Evolutionary conservation across 2,113 vertebrate genomes (phyloP).

Genomic region (Odontesthes bonariensis): DNA sequence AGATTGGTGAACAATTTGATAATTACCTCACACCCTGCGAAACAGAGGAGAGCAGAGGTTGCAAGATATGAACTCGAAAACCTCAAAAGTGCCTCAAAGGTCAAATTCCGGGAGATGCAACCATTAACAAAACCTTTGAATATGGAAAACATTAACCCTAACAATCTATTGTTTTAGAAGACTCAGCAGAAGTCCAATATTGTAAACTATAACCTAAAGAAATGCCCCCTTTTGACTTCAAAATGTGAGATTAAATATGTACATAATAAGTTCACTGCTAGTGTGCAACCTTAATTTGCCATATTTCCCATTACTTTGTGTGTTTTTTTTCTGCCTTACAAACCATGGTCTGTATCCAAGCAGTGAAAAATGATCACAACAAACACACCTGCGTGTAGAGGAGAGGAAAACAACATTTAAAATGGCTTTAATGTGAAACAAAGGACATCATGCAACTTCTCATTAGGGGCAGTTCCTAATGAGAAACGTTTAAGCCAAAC

Average conservation of each 20-base stretch:
- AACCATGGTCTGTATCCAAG: too few species aligned
- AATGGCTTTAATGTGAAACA: too few species aligned
- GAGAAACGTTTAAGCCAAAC: too few species aligned
- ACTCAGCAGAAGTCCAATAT: neutral
- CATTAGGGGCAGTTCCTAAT: too few species aligned
- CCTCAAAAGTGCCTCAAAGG: conserved; percentile 30
- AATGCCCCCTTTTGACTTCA: too few species aligned
- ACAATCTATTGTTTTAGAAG: neutral
- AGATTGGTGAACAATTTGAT: neutral
- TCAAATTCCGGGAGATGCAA: conserved; percentile 7
- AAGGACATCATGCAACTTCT: too few species aligned
- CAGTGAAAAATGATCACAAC: too few species aligned
- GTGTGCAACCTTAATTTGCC: neutral
- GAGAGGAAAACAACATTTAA: too few species aligned
- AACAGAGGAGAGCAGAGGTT: neutral
- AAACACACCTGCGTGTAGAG: too few species aligned
- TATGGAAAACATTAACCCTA: neutral
- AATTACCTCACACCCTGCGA: neutral
- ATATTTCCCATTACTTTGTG: neutral
- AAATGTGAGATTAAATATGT: neutral
- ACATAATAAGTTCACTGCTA: neutral
- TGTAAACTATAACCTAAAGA: neutral
- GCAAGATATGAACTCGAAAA: conserved; percentile 6
- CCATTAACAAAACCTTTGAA: neutral
- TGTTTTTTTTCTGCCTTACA: too few species aligned